Evolutionary conservation across 2,797 vertebrate species (phyloP), one percentile per base, ranked within the genome.

Genomic region (Triplophysa yarkandensis): DNA sequence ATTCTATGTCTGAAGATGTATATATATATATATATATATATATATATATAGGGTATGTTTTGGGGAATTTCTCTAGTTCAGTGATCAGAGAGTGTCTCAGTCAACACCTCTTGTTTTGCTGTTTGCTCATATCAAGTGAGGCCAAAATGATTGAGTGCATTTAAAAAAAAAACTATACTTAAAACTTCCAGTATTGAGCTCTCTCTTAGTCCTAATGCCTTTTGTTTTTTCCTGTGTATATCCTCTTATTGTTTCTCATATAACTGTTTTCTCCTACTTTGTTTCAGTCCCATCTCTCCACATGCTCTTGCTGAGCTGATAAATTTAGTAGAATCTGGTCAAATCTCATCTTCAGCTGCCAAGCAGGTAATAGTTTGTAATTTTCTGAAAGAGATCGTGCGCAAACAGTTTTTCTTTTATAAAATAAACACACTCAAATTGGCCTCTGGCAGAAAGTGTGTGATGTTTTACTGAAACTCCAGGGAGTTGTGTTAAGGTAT

Each of bases 291-390:
- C 0, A 63, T 99, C 80, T 90, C 88, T 68, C 87, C 94, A 2
- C 71, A 84, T 9, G 82, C 90, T 23, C 86, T 99, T 77, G 94
- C 94, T 4, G 93, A 95, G 83, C 90, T 99, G 77, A 90, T 99
- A 83, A 91, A 93, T 66, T 92, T 98, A 74, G 88, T 95, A 63
- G 93, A 96, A 86, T 85, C 82, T 0, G 93, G 92, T 82, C 83
- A 76, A 2, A 93, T 99, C 87, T 98, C 97, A 43, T 94, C 95
- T 4, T 84, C 94, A 0, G 92, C 88, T 76, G 95, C 95, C 81
- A 96, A 95, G 84, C 91, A 90, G 87, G 98, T 95, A 86, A 84
- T 93, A 88, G 63, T 25, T 4, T 7, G n/a, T 8, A 9, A 43
- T 17, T 28, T 8, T 60, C 19, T 44, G 39, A 44, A 44, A 14